A percentile compares a stretch with the other conserved stretches of the same genome.
Evolutionary conservation across 2,888 invertebrate genomes (phyloP).

Genomic region (Ischnus inquisitorius): DNA sequence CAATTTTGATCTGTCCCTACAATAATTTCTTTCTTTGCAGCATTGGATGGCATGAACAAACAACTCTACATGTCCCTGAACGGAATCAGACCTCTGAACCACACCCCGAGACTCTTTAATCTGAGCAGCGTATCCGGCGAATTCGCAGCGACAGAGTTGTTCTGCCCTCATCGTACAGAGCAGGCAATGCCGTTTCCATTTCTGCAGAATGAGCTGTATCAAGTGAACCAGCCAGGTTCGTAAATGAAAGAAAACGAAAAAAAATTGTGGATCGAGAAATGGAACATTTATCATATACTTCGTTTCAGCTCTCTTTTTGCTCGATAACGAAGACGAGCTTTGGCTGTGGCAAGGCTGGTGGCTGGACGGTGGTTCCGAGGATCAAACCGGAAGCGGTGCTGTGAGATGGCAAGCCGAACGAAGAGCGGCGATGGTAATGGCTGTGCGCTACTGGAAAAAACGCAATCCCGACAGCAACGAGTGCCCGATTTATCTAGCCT

Average conservation of each 20-base stretch:
- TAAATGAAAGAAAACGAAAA: constrained; percentile 59
- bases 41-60: constrained; percentile 88
- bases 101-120: constrained; percentile 92
- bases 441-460: constrained; percentile 92
- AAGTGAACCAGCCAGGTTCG: constrained; percentile 94
- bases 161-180: constrained; percentile 89
- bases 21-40: constrained; percentile 71
- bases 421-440: constrained; percentile 94
- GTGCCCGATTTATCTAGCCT: constrained; percentile 89
- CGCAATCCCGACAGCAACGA: constrained; percentile 83
- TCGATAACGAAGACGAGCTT: constrained; percentile 92
- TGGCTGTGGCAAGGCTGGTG: constrained; percentile 99
- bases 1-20: neutral
- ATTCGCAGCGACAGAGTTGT: constrained; percentile 92
- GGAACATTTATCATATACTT: constrained; percentile 12
- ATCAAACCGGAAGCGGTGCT: constrained; percentile 90
- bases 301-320: constrained; percentile 91
- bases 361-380: constrained; percentile 90
- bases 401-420: constrained; percentile 94
- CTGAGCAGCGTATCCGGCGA: constrained; percentile 94
- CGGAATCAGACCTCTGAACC: constrained; percentile 82
- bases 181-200: constrained; percentile 93
- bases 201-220: constrained; percentile 94
- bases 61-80: constrained; percentile 88
- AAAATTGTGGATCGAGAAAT: neutral